These are phyloP conservation scores for Chroicocephalus ridibundus DNA, from an alignment of 2,113 vertebrate genomes.

Conservation along the genomic window DNA sequence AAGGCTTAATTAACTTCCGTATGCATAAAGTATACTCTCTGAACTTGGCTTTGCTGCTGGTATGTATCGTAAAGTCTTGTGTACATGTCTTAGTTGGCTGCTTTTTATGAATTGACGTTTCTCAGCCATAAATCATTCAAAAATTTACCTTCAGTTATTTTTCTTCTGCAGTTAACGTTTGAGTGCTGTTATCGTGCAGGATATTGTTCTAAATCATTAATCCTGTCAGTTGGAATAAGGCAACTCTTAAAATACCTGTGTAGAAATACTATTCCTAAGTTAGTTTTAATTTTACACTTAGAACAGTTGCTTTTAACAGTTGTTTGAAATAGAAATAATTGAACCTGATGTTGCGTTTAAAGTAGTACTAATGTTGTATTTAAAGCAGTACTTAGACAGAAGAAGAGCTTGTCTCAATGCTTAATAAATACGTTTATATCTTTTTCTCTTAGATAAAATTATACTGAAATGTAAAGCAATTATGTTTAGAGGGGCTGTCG, in stretches of 20 bases:
- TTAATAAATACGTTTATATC: background rate
- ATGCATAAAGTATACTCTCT: background rate
- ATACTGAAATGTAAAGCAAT: background rate
- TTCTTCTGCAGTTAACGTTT: background rate
- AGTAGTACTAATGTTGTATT: background rate
- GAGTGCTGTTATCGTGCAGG: background rate
- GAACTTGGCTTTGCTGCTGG: background rate
- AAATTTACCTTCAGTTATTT: background rate
- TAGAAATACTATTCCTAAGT: background rate
- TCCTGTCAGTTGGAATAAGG: background rate
- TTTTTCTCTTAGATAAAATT: background rate
- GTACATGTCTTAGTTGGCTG: background rate
- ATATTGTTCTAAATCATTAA: background rate
- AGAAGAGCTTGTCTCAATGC: background rate
- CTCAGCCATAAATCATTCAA: background rate
- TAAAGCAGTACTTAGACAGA: background rate
- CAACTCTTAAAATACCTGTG: background rate
- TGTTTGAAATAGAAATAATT: background rate
- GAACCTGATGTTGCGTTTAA: background rate
- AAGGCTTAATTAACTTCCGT: background rate
- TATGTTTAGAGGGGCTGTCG: accelerated
- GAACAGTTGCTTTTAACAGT: background rate
- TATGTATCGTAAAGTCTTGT: background rate
- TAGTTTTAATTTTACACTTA: background rate
- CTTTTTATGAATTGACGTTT: background rate